Percentiles rank a stretch among this genome's conserved stretches.
These are phyloP conservation scores for Entelurus aequoreus DNA, from an alignment of 2,113 vertebrate genomes.

Conservation along the genomic window DNA sequence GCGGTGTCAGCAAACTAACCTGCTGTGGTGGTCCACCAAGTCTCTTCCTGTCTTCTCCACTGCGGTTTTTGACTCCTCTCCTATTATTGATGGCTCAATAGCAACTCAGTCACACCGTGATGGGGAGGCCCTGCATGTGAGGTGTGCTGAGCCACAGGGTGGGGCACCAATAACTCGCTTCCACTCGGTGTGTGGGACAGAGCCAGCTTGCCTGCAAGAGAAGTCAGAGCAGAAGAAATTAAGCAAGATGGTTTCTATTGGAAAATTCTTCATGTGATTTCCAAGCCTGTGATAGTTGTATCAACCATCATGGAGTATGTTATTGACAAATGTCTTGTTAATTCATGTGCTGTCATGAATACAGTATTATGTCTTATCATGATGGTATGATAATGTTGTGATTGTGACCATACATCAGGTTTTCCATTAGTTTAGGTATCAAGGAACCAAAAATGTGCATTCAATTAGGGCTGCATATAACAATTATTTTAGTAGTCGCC, in stretches of 20 bases:
- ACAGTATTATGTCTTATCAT: too few relatives aligned
- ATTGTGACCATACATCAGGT: too few relatives aligned
- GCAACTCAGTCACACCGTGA: slow-evolving; percentile 17
- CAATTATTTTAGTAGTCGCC: too few relatives aligned
- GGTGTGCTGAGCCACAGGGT: slow-evolving; percentile 47
- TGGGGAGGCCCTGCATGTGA: slow-evolving; percentile 39
- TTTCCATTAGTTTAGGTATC: too few relatives aligned
- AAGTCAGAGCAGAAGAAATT: slow-evolving; percentile 9
- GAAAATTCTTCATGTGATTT: neutral
- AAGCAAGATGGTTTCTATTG: neutral
- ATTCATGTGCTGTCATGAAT: too few relatives aligned
- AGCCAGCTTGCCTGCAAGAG: slow-evolving; percentile 10
- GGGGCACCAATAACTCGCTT: slow-evolving; percentile 39
- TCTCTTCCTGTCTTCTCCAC: slow-evolving; percentile 31
- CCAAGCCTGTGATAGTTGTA: neutral
- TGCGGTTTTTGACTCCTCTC: slow-evolving; percentile 50
- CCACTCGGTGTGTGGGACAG: slow-evolving; percentile 47
- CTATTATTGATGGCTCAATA: slow-evolving; percentile 56
- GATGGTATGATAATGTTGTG: too few relatives aligned
- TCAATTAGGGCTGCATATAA: too few relatives aligned
- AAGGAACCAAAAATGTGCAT: too few relatives aligned
- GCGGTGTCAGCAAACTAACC: slow-evolving; percentile 29
- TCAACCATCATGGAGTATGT: too few relatives aligned
- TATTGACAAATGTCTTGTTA: too few relatives aligned
- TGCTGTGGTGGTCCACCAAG: neutral